A percentile compares a stretch with the other conserved stretches of the same genome.
Evolutionary conservation across 2,113 vertebrate genomes (phyloP).

Genomic region (Pollachius pollachius): DNA sequence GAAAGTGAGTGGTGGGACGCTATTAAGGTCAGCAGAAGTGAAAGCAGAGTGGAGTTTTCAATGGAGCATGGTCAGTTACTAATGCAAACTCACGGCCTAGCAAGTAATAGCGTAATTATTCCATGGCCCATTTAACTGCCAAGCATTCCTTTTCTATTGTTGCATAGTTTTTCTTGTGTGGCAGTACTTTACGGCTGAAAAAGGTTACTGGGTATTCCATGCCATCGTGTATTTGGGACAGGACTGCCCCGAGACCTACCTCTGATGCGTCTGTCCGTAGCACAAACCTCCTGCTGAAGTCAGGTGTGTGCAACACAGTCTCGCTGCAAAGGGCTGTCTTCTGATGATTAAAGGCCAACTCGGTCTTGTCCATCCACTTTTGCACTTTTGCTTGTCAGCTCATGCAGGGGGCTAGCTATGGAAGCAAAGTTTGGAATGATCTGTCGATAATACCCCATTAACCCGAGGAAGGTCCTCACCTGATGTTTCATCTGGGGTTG

Average conservation of each 20-base stretch:
- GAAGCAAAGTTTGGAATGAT: neutral
- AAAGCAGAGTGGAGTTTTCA: neutral
- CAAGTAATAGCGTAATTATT: neutral
- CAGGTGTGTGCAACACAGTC: neutral
- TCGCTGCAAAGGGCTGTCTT: neutral
- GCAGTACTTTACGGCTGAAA: neutral
- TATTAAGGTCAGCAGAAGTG: too few species aligned
- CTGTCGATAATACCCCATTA: neutral
- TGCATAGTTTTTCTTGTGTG: neutral
- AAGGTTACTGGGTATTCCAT: neutral
- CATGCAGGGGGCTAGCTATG: too few species aligned
- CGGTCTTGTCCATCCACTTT: neutral
- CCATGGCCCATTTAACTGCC: conserved; percentile 1
- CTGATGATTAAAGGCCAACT: neutral
- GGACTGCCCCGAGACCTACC: neutral
- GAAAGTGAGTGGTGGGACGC: too few species aligned
- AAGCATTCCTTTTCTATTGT: neutral
- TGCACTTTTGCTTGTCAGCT: too few species aligned
- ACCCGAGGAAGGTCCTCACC: neutral
- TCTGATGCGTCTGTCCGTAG: neutral
- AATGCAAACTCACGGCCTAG: too few species aligned
- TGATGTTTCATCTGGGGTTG: neutral
- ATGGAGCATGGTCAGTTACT: too few species aligned
- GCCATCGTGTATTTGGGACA: neutral
- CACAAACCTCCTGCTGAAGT: neutral